phyloP scores from a whole-genome alignment of 2,888 invertebrate genomes.

The Belgica antarctica region DNA sequence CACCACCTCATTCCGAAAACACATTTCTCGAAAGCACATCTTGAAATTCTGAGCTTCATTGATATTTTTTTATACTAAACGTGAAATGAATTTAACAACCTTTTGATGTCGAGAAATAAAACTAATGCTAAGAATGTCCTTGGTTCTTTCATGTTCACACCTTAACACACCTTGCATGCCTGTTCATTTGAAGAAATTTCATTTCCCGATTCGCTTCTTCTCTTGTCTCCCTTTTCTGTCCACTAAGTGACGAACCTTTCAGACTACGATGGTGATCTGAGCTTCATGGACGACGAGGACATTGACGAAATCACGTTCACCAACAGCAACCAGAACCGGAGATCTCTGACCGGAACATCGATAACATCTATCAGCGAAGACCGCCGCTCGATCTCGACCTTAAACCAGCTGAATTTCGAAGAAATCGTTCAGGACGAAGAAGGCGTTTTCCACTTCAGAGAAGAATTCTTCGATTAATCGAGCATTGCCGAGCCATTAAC shows the following conservation, averaged over 20 bases:
- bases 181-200: not conserved
- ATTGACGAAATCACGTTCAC: slow-evolving; percentile 38
- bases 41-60: not conserved
- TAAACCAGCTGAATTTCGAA: slow-evolving; percentile 29
- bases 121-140: not conserved
- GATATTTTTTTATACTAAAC: slow-evolving; percentile 12
- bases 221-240: no score
- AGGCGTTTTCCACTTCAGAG: slow-evolving; percentile 11
- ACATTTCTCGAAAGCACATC: not conserved
- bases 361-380: slow-evolving; percentile 41
- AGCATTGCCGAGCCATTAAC: no score
- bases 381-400: slow-evolving; percentile 25
- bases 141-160: slow-evolving; percentile 1
- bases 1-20: slow-evolving; percentile 10
- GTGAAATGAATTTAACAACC: not conserved
- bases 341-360: slow-evolving; percentile 37
- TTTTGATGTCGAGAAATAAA: not conserved
- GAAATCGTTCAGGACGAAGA: slow-evolving; percentile 34
- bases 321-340: slow-evolving; percentile 33
- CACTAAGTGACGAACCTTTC: slow-evolving; percentile 38
- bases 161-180: slow-evolving; percentile 1
- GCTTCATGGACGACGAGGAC: slow-evolving; percentile 41
- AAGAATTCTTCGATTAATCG: not conserved
- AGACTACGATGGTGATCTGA: slow-evolving; percentile 42
- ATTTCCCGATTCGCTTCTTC: not conserved